Conservation (phyloP, 1,140 invertebrate genomes). For the Triops longicaudatus region DNA sequence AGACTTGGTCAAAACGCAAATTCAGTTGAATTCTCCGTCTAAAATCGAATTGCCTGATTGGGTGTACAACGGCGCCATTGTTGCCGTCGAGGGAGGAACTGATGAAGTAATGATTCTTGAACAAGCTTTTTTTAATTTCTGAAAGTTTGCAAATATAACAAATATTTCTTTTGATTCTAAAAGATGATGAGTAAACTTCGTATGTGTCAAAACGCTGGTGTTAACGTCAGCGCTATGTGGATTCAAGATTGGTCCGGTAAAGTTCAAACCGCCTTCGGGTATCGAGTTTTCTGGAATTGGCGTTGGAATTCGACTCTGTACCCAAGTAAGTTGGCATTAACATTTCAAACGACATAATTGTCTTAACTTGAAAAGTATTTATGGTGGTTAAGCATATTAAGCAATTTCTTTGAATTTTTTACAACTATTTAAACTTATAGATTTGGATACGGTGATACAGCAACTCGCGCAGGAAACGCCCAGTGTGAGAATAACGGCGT, state of each 20-base stretch:
- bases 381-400: too few relatives aligned
- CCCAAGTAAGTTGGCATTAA: conserved; percentile 32
- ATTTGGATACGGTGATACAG: conserved; percentile 35
- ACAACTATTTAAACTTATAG: background rate
- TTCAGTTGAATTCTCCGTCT: conserved; percentile 20
- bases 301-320: conserved; percentile 39
- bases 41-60: conserved; percentile 38
- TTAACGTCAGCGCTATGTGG: conserved; percentile 39
- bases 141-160: background rate
- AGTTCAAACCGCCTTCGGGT: conserved; percentile 39
- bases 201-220: conserved; percentile 34
- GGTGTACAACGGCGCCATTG: conserved; percentile 38
- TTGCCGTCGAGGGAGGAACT: conserved; percentile 41
- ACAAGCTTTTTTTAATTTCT: background rate
- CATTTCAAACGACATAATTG: background rate
- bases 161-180: background rate
- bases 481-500: conserved; percentile 36
- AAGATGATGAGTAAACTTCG: conserved; percentile 37
- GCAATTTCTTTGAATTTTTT: too few relatives aligned
- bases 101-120: conserved; percentile 22
- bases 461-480: conserved; percentile 33
- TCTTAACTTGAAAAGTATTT: background rate
- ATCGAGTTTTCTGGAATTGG: conserved; percentile 44
- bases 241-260: conserved; percentile 44
- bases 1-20: conserved; percentile 33